Base-by-base conservation (phyloP, 2,113 vertebrate species). In the Brachyistius frenatus region DNA sequence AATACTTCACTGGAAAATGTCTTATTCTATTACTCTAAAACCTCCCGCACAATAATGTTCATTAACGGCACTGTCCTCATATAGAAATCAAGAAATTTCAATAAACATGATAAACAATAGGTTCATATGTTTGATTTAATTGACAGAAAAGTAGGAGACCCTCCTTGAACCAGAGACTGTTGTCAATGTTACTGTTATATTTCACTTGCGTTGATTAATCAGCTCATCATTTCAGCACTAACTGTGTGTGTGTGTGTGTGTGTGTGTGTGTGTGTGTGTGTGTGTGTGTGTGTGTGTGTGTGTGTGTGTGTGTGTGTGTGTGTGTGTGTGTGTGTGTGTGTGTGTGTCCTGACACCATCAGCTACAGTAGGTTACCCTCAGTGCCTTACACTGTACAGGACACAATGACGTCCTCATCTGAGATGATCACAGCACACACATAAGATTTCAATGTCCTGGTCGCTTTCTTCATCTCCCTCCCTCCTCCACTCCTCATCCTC, bases 341-440 rank as follows among this genome's bases (percentile, higher is more conserved):
- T 33, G 10, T 4, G 54, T 80, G 86, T 85, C 73, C 84, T 88
- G 80, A 77, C 72, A 70, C 57, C 83, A 85, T 88, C 82, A 80
- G 85, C 84, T 84, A 79, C 86, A 89, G 87, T 85, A 88, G 89
- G 90, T 89, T 52, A 90, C 78, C 91, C 85, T 88, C 88, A 92
- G 93, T 94, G 93, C 93, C 93, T 93, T 92, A 91, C 82, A 81
- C 87, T 86, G 88, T 85, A 86, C 84, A 71, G 83, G 80, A 85
- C 80, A 76, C 76, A 2, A 66, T 66, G 60, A 69, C 66, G 66
- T 78, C 66, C 81, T 75, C 76, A 67, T 37, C 64, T 63, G 67
- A 85, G 71, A 75, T 46, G 15, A 66, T 77, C 76, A 32, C 71
- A 54, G 68, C 33, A 39, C 78, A 64, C 66, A 71, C 15, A 7